phyloP scores from a whole-genome alignment of 2,888 invertebrate genomes.

The Chrysolina americana region DNA sequence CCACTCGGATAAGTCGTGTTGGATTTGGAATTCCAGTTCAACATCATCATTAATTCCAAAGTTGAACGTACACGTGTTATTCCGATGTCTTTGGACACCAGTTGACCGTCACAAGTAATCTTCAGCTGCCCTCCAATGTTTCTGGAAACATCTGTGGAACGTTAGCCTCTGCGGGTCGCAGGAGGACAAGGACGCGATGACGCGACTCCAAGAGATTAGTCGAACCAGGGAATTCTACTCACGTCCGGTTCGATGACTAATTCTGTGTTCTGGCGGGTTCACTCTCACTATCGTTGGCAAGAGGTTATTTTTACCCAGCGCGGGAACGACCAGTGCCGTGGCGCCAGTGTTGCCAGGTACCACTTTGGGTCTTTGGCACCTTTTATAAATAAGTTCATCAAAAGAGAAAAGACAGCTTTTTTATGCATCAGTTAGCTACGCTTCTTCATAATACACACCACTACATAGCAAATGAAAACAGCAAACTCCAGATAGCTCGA shows the following conservation, averaged over 20 bases:
- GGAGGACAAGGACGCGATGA: conserved; percentile 37
- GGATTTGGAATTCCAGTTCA: not conserved
- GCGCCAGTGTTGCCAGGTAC: not conserved
- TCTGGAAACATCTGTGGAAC: conserved; percentile 33
- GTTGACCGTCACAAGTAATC: conserved; percentile 35
- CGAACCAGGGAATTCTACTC: conserved; percentile 53
- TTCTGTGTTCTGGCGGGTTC: conserved; percentile 35
- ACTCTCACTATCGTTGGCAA: conserved; percentile 46
- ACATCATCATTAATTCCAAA: not conserved
- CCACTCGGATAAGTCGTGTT: not conserved
- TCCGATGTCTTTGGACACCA: not conserved
- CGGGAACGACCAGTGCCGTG: conserved; percentile 28
- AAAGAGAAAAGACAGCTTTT: too few relatives aligned
- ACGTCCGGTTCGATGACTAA: conserved; percentile 56
- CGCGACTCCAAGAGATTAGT: conserved; percentile 17
- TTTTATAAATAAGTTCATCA: too few relatives aligned
- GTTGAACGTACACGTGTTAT: not conserved
- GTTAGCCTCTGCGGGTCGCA: conserved; percentile 31
- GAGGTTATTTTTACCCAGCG: conserved; percentile 35
- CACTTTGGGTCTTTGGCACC: too few relatives aligned
- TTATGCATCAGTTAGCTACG: too few relatives aligned
- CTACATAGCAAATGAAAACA: too few relatives aligned
- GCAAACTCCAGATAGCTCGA: too few relatives aligned
- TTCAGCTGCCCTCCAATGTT: conserved; percentile 24
- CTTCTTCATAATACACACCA: too few relatives aligned